Conservation (phyloP, 1,140 invertebrate species). For the Centruroides sculpturatus region DNA sequence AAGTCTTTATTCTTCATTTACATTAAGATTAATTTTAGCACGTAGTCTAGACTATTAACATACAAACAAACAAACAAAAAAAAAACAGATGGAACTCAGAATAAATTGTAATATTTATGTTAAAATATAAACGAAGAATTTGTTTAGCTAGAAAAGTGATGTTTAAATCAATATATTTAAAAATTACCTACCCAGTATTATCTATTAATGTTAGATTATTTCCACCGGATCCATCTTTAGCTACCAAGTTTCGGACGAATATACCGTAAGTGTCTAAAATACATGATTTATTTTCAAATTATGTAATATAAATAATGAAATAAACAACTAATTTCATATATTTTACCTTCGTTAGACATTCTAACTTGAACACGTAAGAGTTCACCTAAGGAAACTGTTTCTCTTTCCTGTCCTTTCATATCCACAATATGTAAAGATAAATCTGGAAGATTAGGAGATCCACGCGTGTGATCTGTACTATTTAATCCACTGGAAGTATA, state of each 20-base stretch:
- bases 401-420: slow-evolving; percentile 16
- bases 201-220: slow-evolving; percentile 15
- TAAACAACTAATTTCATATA: not conserved
- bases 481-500: slow-evolving; percentile 2
- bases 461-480: slow-evolving; percentile 14
- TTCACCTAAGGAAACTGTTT: slow-evolving; percentile 19
- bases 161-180: no score
- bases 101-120: no score
- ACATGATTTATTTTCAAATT: no score
- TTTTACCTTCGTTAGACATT: slow-evolving; percentile 20
- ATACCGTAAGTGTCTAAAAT: slow-evolving; percentile 57
- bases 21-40: no score
- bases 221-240: slow-evolving; percentile 56
- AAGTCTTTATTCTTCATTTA: no score
- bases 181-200: slow-evolving; percentile 11
- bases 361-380: slow-evolving; percentile 20
- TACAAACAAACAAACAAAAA: no score
- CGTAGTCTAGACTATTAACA: no score
- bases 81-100: no score
- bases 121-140: no score
- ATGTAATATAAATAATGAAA: not conserved
- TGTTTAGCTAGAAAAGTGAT: no score
- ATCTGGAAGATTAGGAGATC: slow-evolving; percentile 16
- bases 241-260: slow-evolving; percentile 79
- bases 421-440: slow-evolving; percentile 20